These are phyloP conservation scores for Sesamia nonagrioides DNA, from an alignment of 1,140 invertebrate genomes.

Conservation along the genomic window DNA sequence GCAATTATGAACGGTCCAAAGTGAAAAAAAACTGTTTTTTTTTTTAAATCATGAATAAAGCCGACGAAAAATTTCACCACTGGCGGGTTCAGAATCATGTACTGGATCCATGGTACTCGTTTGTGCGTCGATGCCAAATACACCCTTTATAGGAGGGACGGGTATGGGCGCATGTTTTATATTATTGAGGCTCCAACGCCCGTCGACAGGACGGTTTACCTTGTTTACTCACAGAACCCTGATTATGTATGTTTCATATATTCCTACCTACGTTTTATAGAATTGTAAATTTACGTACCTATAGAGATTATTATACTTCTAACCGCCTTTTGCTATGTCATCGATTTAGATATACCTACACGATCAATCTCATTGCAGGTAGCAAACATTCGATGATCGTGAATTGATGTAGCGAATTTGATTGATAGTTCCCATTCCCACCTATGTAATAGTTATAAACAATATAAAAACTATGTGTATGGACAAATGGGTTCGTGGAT, in stretches of 20 bases:
- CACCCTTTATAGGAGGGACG: conserved; percentile 70
- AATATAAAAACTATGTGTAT: neutral
- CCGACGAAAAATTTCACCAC: too few species aligned
- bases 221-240: conserved; percentile 72
- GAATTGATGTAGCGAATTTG: neutral
- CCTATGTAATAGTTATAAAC: neutral
- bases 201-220: conserved; percentile 66
- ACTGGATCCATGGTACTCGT: too few species aligned
- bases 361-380: conserved; percentile 1
- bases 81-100: too few species aligned
- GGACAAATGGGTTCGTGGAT: too few species aligned
- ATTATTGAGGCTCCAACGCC: conserved; percentile 79
- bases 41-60: too few species aligned
- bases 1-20: too few species aligned
- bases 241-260: conserved; percentile 42
- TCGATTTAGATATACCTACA: neutral
- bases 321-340: neutral
- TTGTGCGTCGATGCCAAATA: too few species aligned
- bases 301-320: neutral
- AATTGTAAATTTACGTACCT: conserved; percentile 19
- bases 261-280: conserved; percentile 17
- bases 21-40: too few species aligned
- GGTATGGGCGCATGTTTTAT: conserved; percentile 79
- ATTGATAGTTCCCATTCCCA: neutral
- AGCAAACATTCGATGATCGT: neutral